Percentiles rank a stretch among this genome's conserved stretches.
These are phyloP conservation scores for Caranx ignobilis DNA, from an alignment of 2,113 vertebrate species.

Conservation along the genomic window DNA sequence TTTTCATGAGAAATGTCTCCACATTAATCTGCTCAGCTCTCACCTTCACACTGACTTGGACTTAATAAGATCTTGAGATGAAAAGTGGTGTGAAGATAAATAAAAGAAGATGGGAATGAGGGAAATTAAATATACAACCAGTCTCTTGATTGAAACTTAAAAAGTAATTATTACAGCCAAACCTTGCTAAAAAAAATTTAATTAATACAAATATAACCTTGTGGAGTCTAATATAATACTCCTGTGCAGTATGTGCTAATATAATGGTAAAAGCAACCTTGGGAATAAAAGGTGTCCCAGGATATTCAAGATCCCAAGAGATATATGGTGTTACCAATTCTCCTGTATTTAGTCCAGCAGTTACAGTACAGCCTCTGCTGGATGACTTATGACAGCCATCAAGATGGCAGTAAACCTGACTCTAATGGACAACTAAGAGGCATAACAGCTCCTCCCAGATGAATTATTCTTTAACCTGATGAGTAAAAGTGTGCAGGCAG, in stretches of 20 bases:
- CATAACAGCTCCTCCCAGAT: conserved; percentile 70
- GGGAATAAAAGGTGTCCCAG: conserved; percentile 44
- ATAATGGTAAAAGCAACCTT: conserved; percentile 32
- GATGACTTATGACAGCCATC: conserved; percentile 75
- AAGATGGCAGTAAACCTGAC: conserved; percentile 67
- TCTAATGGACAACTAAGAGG: conserved; percentile 79
- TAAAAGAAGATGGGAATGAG: conserved; percentile 42
- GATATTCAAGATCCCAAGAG: conserved; percentile 57
- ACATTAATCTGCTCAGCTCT: conserved; percentile 38
- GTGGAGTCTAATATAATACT: background rate
- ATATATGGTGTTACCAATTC: conserved; percentile 53
- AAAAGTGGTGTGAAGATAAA: conserved; percentile 55
- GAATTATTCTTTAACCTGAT: conserved; percentile 72
- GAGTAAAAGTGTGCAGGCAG: conserved; percentile 55
- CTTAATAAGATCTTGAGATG: conserved; percentile 60
- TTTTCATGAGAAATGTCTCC: conserved; percentile 35
- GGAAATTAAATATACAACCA: conserved; percentile 39
- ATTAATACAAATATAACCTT: conserved; percentile 53
- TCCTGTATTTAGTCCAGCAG: conserved; percentile 64
- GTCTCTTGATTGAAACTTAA: conserved; percentile 52
- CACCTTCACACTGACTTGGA: conserved; percentile 34
- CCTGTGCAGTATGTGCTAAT: background rate
- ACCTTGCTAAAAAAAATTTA: conserved; percentile 37
- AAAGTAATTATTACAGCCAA: conserved; percentile 48
- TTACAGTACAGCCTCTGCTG: conserved; percentile 56